Conservation (phyloP, 2,888 invertebrate genomes). For the Agriopis leucophaearia region DNA sequence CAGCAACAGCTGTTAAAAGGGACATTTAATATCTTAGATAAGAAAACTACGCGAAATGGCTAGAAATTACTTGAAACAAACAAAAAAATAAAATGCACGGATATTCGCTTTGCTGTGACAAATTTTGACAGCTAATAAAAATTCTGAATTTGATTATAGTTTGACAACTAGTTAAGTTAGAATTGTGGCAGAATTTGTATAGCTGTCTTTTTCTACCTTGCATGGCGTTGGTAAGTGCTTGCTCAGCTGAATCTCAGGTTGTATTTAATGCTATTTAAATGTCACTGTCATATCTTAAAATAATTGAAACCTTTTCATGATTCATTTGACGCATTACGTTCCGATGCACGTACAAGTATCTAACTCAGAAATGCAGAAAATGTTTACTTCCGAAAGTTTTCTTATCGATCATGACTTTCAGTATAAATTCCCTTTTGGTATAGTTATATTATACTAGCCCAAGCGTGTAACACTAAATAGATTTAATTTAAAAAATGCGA, state of each 20-base stretch:
- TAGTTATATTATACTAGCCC: too few species aligned
- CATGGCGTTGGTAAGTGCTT: background rate
- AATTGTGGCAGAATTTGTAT: conserved; percentile 10
- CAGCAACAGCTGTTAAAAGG: conserved; percentile 61
- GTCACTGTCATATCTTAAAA: conserved; percentile 43
- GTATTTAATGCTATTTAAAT: conserved; percentile 17
- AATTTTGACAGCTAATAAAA: conserved; percentile 57
- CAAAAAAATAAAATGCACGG: conserved; percentile 82
- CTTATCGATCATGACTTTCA: too few species aligned
- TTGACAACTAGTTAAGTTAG: conserved; percentile 19
- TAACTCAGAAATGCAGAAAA: too few species aligned
- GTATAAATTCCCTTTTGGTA: too few species aligned
- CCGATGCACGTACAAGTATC: conserved; percentile 54
- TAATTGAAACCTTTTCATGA: conserved; percentile 26
- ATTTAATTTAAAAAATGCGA: too few species aligned
- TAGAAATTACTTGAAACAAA: conserved; percentile 76
- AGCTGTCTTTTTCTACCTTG: conserved; percentile 4
- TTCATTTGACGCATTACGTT: conserved; percentile 71
- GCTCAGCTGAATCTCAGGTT: conserved; percentile 16
- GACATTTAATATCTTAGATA: conserved; percentile 69
- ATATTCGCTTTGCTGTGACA: conserved; percentile 68
- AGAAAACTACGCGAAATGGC: conserved; percentile 68
- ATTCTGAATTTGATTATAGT: conserved; percentile 35
- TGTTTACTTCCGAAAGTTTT: too few species aligned
- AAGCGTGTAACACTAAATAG: too few species aligned